Conservation (phyloP, 64 coral and sea anemone species). For the Orbicella faveolata region DNA sequence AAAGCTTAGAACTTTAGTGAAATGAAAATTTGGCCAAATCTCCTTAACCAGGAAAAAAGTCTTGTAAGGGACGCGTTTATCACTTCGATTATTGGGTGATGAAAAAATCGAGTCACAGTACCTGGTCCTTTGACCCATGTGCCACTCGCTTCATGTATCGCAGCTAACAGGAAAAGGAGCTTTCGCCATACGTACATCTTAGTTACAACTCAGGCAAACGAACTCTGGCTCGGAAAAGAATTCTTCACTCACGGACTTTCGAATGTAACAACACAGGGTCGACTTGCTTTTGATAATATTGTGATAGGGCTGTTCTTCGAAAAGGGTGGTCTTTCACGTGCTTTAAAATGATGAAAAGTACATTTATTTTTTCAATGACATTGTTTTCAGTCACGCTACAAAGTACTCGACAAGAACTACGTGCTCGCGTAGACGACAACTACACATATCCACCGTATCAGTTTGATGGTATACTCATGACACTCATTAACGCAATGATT, state of each 20-base stretch:
- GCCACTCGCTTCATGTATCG: background rate
- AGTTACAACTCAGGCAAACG: background rate
- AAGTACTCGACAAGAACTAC: background rate
- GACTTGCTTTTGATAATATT: background rate
- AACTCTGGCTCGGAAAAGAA: background rate
- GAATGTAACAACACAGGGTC: background rate
- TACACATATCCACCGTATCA: too few species aligned
- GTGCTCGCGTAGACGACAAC: background rate
- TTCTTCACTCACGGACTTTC: too few species aligned
- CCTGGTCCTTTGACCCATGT: background rate
- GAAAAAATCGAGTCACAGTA: background rate
- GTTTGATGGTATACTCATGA: too few species aligned
- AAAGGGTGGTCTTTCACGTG: conserved; percentile 11
- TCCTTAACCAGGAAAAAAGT: too few species aligned
- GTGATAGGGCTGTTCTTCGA: background rate
- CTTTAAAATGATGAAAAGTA: background rate
- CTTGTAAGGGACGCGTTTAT: too few species aligned
- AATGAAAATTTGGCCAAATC: too few species aligned
- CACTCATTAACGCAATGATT: too few species aligned
- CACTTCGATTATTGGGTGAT: too few species aligned
- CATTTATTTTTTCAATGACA: background rate
- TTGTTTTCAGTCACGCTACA: background rate
- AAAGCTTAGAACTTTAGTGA: too few species aligned
- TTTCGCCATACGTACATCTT: background rate
- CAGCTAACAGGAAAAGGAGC: background rate